These are phyloP conservation scores for Stratiomys singularior DNA, from an alignment of 2,888 invertebrate species.

Conservation along the genomic window DNA sequence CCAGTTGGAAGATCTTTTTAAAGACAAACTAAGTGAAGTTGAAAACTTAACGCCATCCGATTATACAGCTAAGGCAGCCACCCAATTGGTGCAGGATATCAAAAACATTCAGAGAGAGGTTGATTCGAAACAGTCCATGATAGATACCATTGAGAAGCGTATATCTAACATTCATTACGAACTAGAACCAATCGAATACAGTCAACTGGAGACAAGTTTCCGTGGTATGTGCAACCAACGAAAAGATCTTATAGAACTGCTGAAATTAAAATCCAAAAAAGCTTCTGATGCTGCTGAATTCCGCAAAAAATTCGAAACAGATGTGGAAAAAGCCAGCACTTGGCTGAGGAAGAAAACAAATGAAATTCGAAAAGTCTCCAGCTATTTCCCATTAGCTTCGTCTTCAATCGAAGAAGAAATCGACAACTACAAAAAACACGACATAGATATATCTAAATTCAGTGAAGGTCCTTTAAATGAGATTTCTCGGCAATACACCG, in stretches of 20 bases:
- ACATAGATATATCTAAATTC: slow-evolving; percentile 81
- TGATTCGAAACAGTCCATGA: slow-evolving; percentile 83
- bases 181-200: slow-evolving; percentile 84
- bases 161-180: slow-evolving; percentile 86
- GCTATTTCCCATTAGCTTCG: slow-evolving; percentile 82
- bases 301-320: slow-evolving; percentile 80
- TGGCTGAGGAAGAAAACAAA: slow-evolving; percentile 84
- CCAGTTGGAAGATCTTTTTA: slow-evolving; percentile 82
- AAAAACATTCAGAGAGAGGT: slow-evolving; percentile 84
- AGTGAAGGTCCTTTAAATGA: slow-evolving; percentile 79
- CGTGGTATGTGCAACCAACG: slow-evolving; percentile 80
- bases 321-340: slow-evolving; percentile 79
- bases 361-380: slow-evolving; percentile 76
- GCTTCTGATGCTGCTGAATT: slow-evolving; percentile 76
- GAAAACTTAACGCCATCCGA: slow-evolving; percentile 77
- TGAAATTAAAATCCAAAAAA: slow-evolving; percentile 79
- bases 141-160: slow-evolving; percentile 85
- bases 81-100: slow-evolving; percentile 76
- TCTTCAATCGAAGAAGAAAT: slow-evolving; percentile 86
- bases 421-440: slow-evolving; percentile 77
- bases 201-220: slow-evolving; percentile 78
- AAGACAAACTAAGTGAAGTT: slow-evolving; percentile 75
- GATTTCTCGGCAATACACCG: slow-evolving; percentile 78
- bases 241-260: slow-evolving; percentile 75
- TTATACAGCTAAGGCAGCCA: slow-evolving; percentile 80